Evolutionary conservation across 2,888 invertebrate genomes (phyloP), one percentile per base, ranked within the genome.

Genomic region (Charanyca ferruginea): DNA sequence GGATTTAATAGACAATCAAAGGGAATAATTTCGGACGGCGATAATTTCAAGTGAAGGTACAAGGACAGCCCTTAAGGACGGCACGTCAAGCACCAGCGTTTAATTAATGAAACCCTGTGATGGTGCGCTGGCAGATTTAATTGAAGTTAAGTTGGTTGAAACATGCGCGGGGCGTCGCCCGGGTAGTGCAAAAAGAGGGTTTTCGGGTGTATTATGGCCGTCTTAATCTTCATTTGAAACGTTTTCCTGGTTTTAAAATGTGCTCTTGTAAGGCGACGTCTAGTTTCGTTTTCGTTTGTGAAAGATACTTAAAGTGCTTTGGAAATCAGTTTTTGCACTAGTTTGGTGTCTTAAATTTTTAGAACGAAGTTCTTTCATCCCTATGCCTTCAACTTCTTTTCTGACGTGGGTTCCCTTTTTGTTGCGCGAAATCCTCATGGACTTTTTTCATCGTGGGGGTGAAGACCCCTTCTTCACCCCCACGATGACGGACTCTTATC

Each of bases 21-120:
- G 91, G 87, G 90, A 90, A 91, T 91, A 91, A 93, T 92, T 91
- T 90, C 87, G 87, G 86, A 86, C 89, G 83, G 83, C 90, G 92
- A 93, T 94, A 93, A 93, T 92, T 88, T 90, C 85, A 81, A 92
- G 92, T 85, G 88, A 79, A 74, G 82, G 82, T 81, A 77, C 85
- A 86, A 83, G 87, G 58, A 83, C 74, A 76, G 80, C 71, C 85
- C 85, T 85, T 78, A 78, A 84, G 79, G 81, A 80, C 79, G 80
- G 75, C 69, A 73, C 78, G 80, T 88, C 84, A 85, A 89, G 87
- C 79, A 85, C 85, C 85, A 81, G 42, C 83, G 84, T 91, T 91
- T 93, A 93, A 93, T 93, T 93, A 93, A 92, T 89, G 91, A 81
- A 85, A 85, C 88, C 86, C 86, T 88, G 81, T 73, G 78, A 79